Evolutionary conservation across 2,888 invertebrate species (phyloP).

Genomic region (Sicus ferrugineus): DNA sequence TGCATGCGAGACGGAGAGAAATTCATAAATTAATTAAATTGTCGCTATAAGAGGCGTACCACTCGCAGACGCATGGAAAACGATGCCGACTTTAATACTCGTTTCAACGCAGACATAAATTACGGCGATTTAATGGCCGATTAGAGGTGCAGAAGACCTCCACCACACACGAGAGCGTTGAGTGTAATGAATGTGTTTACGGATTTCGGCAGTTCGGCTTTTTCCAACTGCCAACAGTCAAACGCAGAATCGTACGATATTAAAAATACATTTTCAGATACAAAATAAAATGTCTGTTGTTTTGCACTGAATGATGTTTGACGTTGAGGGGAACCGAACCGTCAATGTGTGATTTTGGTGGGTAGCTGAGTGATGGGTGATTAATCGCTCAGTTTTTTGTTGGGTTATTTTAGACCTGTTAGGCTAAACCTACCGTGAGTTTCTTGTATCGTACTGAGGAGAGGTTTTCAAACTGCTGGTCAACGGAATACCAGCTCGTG

Average conservation of each 20-base stretch:
- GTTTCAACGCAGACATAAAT: slow-evolving; percentile 22
- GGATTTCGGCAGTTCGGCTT: neutral
- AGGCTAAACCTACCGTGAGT: no score
- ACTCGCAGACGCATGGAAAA: slow-evolving; percentile 13
- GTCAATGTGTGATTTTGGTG: no score
- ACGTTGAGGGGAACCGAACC: no score
- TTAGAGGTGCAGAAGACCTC: neutral
- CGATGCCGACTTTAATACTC: slow-evolving; percentile 11
- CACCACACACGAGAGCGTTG: neutral
- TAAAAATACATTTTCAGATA: slow-evolving; percentile 11
- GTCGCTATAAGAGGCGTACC: neutral
- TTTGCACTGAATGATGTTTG: no score
- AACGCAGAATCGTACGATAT: slow-evolving; percentile 11
- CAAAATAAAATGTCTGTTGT: no score
- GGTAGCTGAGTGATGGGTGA: no score
- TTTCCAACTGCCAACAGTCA: neutral
- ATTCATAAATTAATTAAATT: slow-evolving; percentile 14
- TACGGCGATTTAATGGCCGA: slow-evolving; percentile 10
- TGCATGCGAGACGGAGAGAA: neutral
- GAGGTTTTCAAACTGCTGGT: no score
- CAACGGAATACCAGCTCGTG: no score
- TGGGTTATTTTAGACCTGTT: no score
- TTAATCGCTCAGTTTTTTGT: no score
- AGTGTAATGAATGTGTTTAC: neutral
- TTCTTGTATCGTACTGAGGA: no score